Percentiles rank a stretch among this genome's conserved stretches.
Evolutionary conservation across 1,140 invertebrate genomes (phyloP).

Genomic region (Drosophila guanche): DNA sequence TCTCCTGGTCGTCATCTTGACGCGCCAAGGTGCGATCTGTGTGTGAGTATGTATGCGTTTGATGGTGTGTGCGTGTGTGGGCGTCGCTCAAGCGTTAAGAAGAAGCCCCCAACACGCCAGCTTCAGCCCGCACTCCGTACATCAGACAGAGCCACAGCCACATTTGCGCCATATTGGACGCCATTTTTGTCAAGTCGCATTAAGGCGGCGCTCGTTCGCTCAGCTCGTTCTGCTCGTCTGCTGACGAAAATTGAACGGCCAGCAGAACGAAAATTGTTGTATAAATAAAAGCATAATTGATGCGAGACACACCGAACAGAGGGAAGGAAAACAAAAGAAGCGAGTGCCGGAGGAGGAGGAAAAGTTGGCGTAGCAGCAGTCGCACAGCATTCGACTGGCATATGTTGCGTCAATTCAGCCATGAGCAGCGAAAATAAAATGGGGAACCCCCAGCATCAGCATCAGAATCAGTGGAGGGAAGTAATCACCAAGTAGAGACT

Average conservation of each 20-base stretch:
- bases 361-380: constrained; percentile 23
- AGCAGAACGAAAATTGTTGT: constrained; percentile 76
- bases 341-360: background rate
- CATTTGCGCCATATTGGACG: constrained; percentile 69
- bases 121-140: background rate
- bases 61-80: constrained; percentile 33
- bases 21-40: constrained; percentile 60
- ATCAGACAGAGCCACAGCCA: constrained; percentile 10
- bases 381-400: constrained; percentile 59
- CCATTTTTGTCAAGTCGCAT: constrained; percentile 82
- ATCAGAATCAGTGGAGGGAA: background rate
- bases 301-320: constrained; percentile 45
- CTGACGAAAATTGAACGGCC: constrained; percentile 73
- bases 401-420: constrained; percentile 77
- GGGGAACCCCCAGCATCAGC: background rate
- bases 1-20: constrained; percentile 65
- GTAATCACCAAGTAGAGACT: too few species aligned
- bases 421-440: constrained; percentile 68
- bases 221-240: constrained; percentile 49
- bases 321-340: constrained; percentile 1
- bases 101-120: constrained; percentile 21
- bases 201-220: constrained; percentile 66
- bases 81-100: constrained; percentile 66
- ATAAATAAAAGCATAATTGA: constrained; percentile 83
- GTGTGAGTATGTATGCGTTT: constrained; percentile 9